Conservation (phyloP, 2,797 vertebrate genomes). For the Podarcis siculus region DNA sequence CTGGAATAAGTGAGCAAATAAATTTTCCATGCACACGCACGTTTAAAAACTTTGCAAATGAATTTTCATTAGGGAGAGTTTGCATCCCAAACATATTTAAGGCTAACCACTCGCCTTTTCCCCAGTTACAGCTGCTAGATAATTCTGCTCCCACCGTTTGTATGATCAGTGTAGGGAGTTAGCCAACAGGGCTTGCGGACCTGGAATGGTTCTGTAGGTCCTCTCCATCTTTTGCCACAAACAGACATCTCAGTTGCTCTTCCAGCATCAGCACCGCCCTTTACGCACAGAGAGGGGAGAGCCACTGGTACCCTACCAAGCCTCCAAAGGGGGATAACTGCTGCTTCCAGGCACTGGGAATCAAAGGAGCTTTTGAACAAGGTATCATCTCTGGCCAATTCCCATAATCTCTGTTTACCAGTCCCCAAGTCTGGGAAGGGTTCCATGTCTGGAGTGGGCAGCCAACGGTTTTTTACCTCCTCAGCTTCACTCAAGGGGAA, state of each 20-base stretch:
- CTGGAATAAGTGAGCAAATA: too few species aligned
- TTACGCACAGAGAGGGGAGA: not conserved
- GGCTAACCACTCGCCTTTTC: not conserved
- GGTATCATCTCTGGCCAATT: not conserved
- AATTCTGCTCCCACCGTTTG: not conserved
- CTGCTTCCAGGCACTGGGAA: not conserved
- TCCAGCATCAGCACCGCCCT: not conserved
- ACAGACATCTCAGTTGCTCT: not conserved
- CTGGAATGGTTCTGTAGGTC: not conserved
- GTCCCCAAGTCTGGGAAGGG: not conserved
- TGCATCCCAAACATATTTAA: too few species aligned
- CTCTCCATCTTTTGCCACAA: not conserved
- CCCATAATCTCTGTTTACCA: not conserved
- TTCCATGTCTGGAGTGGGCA: constrained; percentile 64
- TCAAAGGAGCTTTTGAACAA: not conserved
- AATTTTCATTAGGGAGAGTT: too few species aligned
- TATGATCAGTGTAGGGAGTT: not conserved
- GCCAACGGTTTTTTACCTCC: constrained; percentile 72
- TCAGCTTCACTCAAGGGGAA: constrained; percentile 71
- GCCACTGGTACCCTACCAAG: not conserved
- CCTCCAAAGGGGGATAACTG: not conserved
- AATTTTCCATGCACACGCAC: too few species aligned
- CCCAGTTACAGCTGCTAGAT: not conserved
- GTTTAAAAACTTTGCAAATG: too few species aligned
- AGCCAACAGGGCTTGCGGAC: too few species aligned